These are phyloP conservation scores for Bursaphelenchus okinawaensis DNA, from an alignment of 2,888 invertebrate species.

Conservation along the genomic window DNA sequence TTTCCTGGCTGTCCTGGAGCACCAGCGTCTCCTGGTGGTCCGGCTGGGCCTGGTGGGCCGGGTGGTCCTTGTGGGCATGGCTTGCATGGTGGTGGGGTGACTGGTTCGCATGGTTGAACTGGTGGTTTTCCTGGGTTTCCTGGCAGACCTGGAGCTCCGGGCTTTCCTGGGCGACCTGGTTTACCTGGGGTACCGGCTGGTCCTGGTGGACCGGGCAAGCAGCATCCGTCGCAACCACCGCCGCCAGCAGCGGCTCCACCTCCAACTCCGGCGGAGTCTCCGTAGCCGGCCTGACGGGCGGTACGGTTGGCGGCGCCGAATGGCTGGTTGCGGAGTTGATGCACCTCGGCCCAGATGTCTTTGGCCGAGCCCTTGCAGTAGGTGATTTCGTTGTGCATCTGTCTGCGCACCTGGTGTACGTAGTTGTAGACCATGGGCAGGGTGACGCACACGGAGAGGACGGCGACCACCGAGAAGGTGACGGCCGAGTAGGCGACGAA, in stretches of 20 bases:
- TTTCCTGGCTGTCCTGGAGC: conserved; percentile 30
- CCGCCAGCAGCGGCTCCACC: conserved; percentile 15
- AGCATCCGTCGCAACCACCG: conserved; percentile 30
- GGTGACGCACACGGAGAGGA: conserved; percentile 43
- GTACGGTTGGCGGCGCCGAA: conserved; percentile 35
- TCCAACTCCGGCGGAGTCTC: conserved; percentile 24
- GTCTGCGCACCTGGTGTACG: conserved; percentile 48
- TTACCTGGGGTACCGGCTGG: conserved; percentile 26
- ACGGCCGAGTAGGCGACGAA: conserved; percentile 41
- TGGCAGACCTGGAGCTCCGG: conserved; percentile 53
- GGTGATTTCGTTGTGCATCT: conserved; percentile 52
- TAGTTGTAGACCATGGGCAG: conserved; percentile 57
- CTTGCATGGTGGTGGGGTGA: conserved; percentile 46
- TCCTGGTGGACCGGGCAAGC: conserved; percentile 32
- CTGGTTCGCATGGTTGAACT: conserved; percentile 43
- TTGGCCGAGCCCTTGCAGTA: conserved; percentile 55
- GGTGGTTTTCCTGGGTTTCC: conserved; percentile 33
- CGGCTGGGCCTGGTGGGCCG: conserved; percentile 34
- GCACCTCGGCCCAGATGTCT: conserved; percentile 49
- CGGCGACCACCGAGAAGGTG: conserved; percentile 41
- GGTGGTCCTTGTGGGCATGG: conserved; percentile 41
- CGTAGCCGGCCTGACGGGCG: conserved; percentile 38
- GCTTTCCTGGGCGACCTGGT: conserved; percentile 46
- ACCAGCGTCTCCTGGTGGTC: conserved; percentile 37
- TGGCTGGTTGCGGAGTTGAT: conserved; percentile 17